Evolutionary conservation across 1,140 invertebrate genomes (phyloP), one percentile per base, ranked within the genome.

Genomic region (Scylla paramamosain): DNA sequence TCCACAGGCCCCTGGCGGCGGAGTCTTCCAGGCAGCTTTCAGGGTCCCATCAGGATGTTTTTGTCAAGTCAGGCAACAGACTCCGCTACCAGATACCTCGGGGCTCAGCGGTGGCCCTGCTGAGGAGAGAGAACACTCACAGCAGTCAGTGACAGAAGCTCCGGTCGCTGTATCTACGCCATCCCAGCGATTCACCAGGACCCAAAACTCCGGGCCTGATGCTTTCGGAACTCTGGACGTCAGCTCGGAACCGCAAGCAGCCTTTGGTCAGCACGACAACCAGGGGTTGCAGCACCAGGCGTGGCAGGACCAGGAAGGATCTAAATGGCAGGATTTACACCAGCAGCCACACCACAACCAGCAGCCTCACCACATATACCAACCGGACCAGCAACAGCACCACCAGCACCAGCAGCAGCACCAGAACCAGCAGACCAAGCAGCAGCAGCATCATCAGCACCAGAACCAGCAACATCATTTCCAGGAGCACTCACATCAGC

Each of bases 41-140:
- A 95, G 91, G 77, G 94, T 96, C 32, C 95, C 94, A 0, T 95
- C 95, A 29, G 95, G 95, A 32, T 96, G 95, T 29, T 96, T 96
- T 48, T 96, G 95, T n/a, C 94, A 96, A 92, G 82, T 96, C 31
- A 93, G 94, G 28, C 52, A 92, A 28, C 39, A 32, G 67, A 84
- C 89, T 39, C 2, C 67, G 32, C 32, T 8, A 4, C 25, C 52
- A 16, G 84, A 28, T 89, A 91, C 28, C 4, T 16, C 14, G 89
- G 39, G 39, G 77, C 29, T 29, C 86, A 29, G 20, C 45, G 46
- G 52, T 28, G 90, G 12, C 45, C 32, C 46, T 48, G n/a, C 4
- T 86, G 67, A 20, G 6, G 67, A 77, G 12, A n/a, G 67, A 8
- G 1, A n/a, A n/a, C 67, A 77, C 67, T 77, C 67, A 8, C 67